phyloP scores from a whole-genome alignment of 2,113 vertebrate species.

The Sarotherodon lohbergeri region DNA sequence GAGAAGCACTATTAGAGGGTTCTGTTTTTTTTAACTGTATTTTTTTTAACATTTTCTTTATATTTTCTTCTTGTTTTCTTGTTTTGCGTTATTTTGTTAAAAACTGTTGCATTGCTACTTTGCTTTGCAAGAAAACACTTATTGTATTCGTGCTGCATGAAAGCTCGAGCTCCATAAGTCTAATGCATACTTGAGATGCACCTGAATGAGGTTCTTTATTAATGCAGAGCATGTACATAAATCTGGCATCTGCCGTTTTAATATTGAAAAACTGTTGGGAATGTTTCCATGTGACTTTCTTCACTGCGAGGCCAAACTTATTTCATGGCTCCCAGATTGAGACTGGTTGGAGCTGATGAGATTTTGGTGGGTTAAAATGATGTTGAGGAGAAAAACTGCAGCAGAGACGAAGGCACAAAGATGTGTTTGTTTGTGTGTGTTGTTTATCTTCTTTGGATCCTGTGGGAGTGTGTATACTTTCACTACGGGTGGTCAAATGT shows the following conservation, averaged over 20 bases:
- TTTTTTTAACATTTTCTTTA: not conserved
- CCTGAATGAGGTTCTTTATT: not conserved
- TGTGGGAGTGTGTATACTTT: not conserved
- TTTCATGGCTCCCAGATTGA: constrained; percentile 9
- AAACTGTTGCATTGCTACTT: not conserved
- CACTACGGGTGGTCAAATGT: not conserved
- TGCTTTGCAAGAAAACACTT: not conserved
- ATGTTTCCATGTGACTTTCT: not conserved
- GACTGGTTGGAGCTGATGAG: not conserved
- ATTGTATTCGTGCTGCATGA: not conserved
- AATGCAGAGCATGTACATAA: constrained; percentile 1
- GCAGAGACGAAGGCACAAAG: not conserved
- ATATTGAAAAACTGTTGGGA: not conserved
- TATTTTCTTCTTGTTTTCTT: not conserved
- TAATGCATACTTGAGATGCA: constrained; percentile 2
- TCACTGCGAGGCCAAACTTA: not conserved
- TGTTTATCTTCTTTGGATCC: accelerated
- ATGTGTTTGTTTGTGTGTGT: not conserved
- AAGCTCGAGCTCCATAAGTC: not conserved
- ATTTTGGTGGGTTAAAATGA: not conserved
- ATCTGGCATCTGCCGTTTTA: not conserved
- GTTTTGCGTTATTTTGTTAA: not conserved
- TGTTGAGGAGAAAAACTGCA: not conserved
- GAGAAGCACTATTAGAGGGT: not conserved
- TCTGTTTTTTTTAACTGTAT: not conserved